These are phyloP conservation scores for Sweltsa coloradensis DNA, from an alignment of 1,140 invertebrate species.

Conservation along the genomic window DNA sequence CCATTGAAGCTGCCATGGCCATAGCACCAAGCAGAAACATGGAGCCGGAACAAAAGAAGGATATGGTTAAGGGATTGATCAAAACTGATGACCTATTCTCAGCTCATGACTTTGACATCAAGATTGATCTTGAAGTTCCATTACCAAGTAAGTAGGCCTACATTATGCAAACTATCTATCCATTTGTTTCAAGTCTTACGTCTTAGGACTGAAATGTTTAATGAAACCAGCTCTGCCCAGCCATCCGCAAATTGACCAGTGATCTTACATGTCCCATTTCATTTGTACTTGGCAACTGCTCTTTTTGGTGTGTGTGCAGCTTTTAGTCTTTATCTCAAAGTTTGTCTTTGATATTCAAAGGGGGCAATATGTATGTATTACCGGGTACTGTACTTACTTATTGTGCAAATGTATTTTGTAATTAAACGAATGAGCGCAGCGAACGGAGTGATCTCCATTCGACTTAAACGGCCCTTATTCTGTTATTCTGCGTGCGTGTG, in stretches of 20 bases:
- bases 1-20: conserved; percentile 2
- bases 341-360: no score
- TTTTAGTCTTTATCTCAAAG: background rate
- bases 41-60: conserved; percentile 27
- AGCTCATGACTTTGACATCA: conserved; percentile 94
- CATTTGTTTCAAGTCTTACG: background rate
- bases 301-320: background rate
- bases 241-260: background rate
- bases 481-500: no score
- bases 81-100: conserved; percentile 62
- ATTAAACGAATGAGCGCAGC: no score
- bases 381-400: no score
- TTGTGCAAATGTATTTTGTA: no score
- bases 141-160: conserved; percentile 58
- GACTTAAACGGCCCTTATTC: no score
- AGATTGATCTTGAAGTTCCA: conserved; percentile 81
- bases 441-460: no score
- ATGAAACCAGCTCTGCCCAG: no score
- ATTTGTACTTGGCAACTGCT: background rate
- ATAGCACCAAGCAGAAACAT: conserved; percentile 19
- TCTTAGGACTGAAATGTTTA: background rate
- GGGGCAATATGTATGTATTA: no score
- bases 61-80: conserved; percentile 7
- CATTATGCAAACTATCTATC: no score
- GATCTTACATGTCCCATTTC: background rate